These are phyloP conservation scores for Araneus ventricosus DNA, from an alignment of 1,140 invertebrate species.

Conservation along the genomic window DNA sequence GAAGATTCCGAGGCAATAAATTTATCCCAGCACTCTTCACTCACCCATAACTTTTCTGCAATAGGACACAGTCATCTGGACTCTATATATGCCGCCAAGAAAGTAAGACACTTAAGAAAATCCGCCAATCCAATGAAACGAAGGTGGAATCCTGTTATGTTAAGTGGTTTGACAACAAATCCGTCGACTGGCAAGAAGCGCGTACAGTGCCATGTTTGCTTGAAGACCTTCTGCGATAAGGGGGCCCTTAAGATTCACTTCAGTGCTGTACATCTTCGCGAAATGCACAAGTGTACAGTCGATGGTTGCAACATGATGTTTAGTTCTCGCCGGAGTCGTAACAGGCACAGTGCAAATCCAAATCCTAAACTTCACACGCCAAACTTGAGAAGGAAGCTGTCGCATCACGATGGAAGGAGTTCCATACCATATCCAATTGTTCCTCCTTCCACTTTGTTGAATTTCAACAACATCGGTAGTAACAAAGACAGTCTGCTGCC, in stretches of 20 bases:
- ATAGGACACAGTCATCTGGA: slow-evolving; percentile 63
- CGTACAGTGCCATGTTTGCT: slow-evolving; percentile 98
- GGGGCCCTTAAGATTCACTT: slow-evolving; percentile 99
- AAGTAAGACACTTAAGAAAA: slow-evolving; percentile 85
- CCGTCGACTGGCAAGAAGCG: slow-evolving; percentile 96
- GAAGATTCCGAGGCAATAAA: slow-evolving; percentile 77
- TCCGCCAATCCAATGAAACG: slow-evolving; percentile 93
- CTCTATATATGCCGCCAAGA: slow-evolving; percentile 79
- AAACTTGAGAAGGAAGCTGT: slow-evolving; percentile 93
- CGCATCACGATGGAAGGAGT: slow-evolving; percentile 93
- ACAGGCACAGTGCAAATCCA: slow-evolving; percentile 98
- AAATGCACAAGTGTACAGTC: slow-evolving; percentile 99
- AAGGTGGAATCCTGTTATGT: slow-evolving; percentile 93
- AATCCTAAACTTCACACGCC: slow-evolving; percentile 99
- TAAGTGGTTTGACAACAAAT: slow-evolving; percentile 94
- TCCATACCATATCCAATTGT: slow-evolving; percentile 90
- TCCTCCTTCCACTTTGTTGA: slow-evolving; percentile 79
- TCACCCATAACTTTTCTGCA: slow-evolving; percentile 48
- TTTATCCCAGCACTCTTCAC: slow-evolving; percentile 73
- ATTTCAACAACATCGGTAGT: slow-evolving; percentile 48
- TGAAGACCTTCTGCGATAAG: slow-evolving; percentile 99
- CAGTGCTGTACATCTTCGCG: slow-evolving; percentile 97
- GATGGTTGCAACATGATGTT: slow-evolving; percentile 99
- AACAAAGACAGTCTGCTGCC: slow-evolving; percentile 1
- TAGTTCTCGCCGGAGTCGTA: slow-evolving; percentile 95